phyloP scores from a whole-genome alignment of 2,888 invertebrate species.

The Cantharis rustica region DNA sequence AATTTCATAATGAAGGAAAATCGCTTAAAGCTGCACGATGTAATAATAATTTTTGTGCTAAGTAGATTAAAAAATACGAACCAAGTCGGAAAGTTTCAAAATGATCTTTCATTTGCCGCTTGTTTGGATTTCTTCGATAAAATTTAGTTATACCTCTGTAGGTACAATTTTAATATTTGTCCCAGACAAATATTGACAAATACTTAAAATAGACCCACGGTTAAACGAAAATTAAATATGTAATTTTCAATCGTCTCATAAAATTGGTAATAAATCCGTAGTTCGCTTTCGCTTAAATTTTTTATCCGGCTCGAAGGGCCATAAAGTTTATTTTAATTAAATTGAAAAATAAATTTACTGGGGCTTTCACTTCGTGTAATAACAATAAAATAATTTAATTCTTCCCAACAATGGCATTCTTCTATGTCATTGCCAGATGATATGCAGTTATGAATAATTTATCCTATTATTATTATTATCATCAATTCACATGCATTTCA shows the following conservation, averaged over 20 bases:
- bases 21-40: neutral
- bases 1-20: neutral
- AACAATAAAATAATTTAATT: neutral
- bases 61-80: neutral
- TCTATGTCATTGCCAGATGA: neutral
- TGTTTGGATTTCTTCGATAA: neutral
- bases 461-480: neutral
- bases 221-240: neutral
- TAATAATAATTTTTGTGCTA: neutral
- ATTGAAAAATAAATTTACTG: neutral
- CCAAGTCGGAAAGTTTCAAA: neutral
- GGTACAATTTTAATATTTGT: neutral
- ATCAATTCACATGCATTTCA: conserved; percentile 5
- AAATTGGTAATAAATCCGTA: neutral
- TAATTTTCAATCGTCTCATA: neutral
- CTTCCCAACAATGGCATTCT: neutral
- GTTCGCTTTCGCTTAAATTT: neutral
- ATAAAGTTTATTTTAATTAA: neutral
- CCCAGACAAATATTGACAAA: neutral
- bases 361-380: neutral
- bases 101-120: neutral
- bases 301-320: neutral
- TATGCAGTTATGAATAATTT: conserved; percentile 3
- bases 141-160: neutral
- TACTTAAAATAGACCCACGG: neutral